Base-by-base conservation (phyloP, 2,888 invertebrate species). In the Harpalus rubripes region DNA sequence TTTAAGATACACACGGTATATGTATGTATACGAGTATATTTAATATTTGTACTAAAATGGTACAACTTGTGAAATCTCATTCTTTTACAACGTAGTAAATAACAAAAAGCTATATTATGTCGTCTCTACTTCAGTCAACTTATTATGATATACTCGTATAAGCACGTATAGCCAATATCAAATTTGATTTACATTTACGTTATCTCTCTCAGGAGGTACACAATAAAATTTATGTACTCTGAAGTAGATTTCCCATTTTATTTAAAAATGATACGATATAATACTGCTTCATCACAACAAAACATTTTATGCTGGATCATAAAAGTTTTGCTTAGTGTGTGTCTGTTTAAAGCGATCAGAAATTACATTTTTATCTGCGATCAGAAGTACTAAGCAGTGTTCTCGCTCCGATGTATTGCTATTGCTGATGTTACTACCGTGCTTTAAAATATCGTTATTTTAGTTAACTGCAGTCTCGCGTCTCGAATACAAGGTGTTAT, bases 391-490 rank as follows among this genome's bases (percentile, higher is more conserved):
- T n/a, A 74, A 22, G 44, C 12, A 18, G 8, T 74, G 16, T 18
- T 41, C 22, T 2, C 16, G 32, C 32, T 26, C 6, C 26, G 65
- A 65, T 65, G 65, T n/a, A 65, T 65, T 22, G 39, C 39, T 32
- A 5, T 32, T 32, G 10, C 22, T 18, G 68, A 68, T 44, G 72
- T 74, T 74, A 44, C 72, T 44, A 74, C 72, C 72, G 72, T 8
- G 18, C 72, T 74, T 74, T 81, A 63, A 81, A 81, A 81, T 81
- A 81, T 72, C 68, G 81, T 81, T 81, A 81, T 72, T 81, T 81
- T 61, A 80, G 80, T 80, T 59, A 72, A 81, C 81, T 74, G 65
- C 59, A 41, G 41, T 39, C 80, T 15, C 32, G 41, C 80, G 61
- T 80, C 59, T 61, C 16, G 10, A 61, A 63, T 81, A 44, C 68